Conservation (phyloP, 2,113 vertebrate genomes). For the Rhagologus leucostigma region DNA sequence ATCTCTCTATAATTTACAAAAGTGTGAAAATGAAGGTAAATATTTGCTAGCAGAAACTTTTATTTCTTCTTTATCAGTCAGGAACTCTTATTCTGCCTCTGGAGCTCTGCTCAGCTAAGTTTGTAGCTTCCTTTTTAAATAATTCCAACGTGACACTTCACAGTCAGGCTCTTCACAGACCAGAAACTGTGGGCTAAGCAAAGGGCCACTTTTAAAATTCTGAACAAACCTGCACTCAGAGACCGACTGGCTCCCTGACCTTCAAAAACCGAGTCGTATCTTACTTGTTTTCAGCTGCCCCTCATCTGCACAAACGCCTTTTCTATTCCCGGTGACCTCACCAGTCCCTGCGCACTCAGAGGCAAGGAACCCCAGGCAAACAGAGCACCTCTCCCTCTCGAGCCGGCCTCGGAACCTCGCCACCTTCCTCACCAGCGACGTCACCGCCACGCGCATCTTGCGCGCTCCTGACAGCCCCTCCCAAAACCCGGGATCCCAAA, state of each 20-base stretch:
- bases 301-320: neutral
- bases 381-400: accelerated
- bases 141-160: neutral
- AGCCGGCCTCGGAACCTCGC: accelerated
- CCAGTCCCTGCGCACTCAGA: accelerated
- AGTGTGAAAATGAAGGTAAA: neutral
- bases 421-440: neutral
- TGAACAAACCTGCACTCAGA: no score
- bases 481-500: neutral
- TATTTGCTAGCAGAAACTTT: neutral
- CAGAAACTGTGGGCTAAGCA: neutral
- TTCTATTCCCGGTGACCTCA: accelerated
- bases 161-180: no score
- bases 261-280: accelerated
- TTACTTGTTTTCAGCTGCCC: neutral
- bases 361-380: accelerated
- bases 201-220: neutral
- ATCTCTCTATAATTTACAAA: neutral
- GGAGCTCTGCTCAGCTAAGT: neutral
- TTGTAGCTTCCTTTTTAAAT: neutral
- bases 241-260: no score
- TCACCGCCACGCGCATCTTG: accelerated
- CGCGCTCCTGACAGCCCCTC: no score
- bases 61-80: neutral
- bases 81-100: neutral